phyloP scores from a whole-genome alignment of 1,140 invertebrate genomes.

The Drosophila watanabei region DNA sequence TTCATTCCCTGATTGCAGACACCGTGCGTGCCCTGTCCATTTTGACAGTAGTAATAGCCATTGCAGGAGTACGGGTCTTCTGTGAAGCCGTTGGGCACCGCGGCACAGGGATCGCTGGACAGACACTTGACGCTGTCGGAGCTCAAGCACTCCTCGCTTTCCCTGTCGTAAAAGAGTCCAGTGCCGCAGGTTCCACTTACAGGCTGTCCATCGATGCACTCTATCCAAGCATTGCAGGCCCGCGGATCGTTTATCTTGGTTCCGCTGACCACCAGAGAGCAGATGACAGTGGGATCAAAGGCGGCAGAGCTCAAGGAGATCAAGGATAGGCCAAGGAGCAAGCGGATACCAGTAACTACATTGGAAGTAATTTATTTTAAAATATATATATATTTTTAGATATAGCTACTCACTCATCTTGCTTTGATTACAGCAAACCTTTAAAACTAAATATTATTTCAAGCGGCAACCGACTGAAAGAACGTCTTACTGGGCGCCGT shows the following conservation, averaged over 20 bases:
- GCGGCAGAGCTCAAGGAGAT: slow-evolving; percentile 6
- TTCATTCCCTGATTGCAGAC: slow-evolving; percentile 64
- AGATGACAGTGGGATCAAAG: slow-evolving; percentile 65
- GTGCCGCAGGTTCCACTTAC: slow-evolving; percentile 51
- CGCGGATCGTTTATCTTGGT: slow-evolving; percentile 75
- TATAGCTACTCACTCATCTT: slow-evolving; percentile 40
- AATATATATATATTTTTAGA: neutral
- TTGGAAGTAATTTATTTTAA: neutral
- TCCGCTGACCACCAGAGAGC: slow-evolving; percentile 54
- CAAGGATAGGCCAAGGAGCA: slow-evolving; percentile 3
- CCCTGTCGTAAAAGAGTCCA: slow-evolving; percentile 64
- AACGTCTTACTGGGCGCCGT: slow-evolving; percentile 34
- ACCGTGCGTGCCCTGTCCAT: slow-evolving; percentile 58
- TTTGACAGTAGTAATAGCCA: slow-evolving; percentile 72
- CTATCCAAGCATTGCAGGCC: slow-evolving; percentile 65
- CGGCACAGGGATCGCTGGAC: slow-evolving; percentile 73
- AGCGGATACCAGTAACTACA: slow-evolving; percentile 8
- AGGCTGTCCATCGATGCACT: slow-evolving; percentile 61
- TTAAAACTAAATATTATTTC: neutral
- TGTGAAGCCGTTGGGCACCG: slow-evolving; percentile 53
- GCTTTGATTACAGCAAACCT: neutral
- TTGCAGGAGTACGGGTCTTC: slow-evolving; percentile 77
- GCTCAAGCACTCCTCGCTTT: slow-evolving; percentile 53
- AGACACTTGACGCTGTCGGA: slow-evolving; percentile 60
- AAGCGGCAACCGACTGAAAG: neutral